phyloP scores from a whole-genome alignment of 2,888 invertebrate genomes.

The Camptogramma bilineatum region DNA sequence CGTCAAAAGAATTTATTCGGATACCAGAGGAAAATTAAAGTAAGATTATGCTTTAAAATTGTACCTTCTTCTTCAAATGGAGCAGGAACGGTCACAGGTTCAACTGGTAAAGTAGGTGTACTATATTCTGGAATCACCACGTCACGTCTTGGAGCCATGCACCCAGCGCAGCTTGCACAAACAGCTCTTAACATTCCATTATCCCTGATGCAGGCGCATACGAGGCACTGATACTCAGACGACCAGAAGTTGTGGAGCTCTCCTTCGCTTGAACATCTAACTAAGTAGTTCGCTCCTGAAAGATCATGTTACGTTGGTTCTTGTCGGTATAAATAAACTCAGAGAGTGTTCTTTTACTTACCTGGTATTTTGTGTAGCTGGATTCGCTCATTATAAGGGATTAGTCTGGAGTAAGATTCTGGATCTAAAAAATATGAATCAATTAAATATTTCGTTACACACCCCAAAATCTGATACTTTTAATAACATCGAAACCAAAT shows the following conservation, averaged over 20 bases:
- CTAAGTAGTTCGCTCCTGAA: slow-evolving; percentile 55
- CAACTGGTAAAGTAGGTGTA: neutral
- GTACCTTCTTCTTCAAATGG: slow-evolving; percentile 27
- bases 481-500: neutral
- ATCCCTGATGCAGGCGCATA: slow-evolving; percentile 66
- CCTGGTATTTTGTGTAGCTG: slow-evolving; percentile 57
- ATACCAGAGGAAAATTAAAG: no score
- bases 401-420: slow-evolving; percentile 50
- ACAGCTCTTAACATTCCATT: slow-evolving; percentile 54
- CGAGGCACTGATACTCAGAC: slow-evolving; percentile 53
- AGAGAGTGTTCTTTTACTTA: slow-evolving; percentile 38
- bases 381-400: slow-evolving; percentile 55
- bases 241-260: slow-evolving; percentile 64
- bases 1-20: no score
- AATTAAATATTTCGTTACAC: neutral
- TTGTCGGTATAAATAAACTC: neutral
- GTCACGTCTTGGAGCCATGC: slow-evolving; percentile 39
- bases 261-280: slow-evolving; percentile 57
- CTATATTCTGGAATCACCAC: neutral
- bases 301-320: slow-evolving; percentile 16
- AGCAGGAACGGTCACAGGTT: slow-evolving; percentile 13
- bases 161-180: slow-evolving; percentile 64
- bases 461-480: neutral
- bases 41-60: no score
- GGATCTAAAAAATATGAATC: slow-evolving; percentile 49